These are phyloP conservation scores for Hypocryptadius cinnamomeus DNA, from an alignment of 2,113 vertebrate genomes.

Conservation along the genomic window DNA sequence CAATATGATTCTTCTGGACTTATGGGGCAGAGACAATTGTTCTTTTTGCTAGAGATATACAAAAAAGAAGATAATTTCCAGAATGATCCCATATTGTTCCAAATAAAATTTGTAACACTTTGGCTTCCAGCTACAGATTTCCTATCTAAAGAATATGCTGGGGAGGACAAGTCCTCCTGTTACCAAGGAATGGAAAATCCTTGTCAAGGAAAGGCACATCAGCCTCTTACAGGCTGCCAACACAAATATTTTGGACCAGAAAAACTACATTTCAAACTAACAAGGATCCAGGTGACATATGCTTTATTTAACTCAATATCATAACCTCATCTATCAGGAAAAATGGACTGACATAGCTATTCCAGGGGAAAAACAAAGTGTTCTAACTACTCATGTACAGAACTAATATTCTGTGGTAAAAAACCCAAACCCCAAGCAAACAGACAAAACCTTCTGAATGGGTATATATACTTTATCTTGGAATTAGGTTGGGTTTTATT, in stretches of 20 bases:
- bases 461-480: background rate
- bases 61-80: background rate
- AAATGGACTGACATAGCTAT: background rate
- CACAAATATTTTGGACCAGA: background rate
- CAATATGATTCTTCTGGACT: background rate
- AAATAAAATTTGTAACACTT: background rate
- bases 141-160: background rate
- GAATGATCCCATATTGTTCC: background rate
- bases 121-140: background rate
- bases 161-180: background rate
- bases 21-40: background rate
- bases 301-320: background rate
- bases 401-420: background rate
- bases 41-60: background rate
- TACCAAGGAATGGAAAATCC: background rate
- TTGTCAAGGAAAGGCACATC: background rate
- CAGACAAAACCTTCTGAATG: background rate
- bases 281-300: background rate
- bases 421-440: background rate
- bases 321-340: background rate
- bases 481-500: constrained; percentile 41
- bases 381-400: background rate
- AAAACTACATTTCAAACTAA: background rate
- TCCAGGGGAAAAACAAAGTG: background rate
- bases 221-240: background rate